These are phyloP conservation scores for Alaudala cheleensis DNA, from an alignment of 2,113 vertebrate genomes.

Conservation along the genomic window DNA sequence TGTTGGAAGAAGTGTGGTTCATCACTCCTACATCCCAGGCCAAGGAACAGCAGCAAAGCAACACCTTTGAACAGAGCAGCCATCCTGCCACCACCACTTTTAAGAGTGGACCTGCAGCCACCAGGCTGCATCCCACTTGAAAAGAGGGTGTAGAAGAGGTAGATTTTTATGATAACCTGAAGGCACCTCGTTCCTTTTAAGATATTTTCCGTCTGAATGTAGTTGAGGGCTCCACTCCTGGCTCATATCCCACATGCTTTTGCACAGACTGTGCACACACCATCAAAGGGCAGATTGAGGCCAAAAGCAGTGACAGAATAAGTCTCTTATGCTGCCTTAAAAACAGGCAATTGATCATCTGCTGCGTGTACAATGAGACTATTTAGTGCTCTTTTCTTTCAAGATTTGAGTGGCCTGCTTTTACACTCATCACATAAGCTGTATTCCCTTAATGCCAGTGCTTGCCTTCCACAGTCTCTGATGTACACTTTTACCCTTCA, in stretches of 20 bases:
- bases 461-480: not conserved
- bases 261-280: not conserved
- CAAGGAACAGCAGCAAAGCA: not conserved
- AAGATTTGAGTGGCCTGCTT: constrained; percentile 3
- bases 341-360: constrained; percentile 26
- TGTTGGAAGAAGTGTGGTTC: not conserved
- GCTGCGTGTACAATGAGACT: not conserved
- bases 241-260: not conserved
- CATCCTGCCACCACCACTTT: not conserved
- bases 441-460: not conserved
- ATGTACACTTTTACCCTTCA: not conserved
- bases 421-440: not conserved
- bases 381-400: not conserved
- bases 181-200: not conserved
- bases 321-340: constrained; percentile 18
- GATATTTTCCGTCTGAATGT: not conserved
- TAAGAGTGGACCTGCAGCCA: not conserved
- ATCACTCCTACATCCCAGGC: not conserved
- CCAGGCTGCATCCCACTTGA: not conserved
- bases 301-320: constrained; percentile 31
- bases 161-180: not conserved
- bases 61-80: not conserved
- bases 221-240: not conserved
- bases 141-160: not conserved
- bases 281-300: not conserved